These are phyloP conservation scores for Drosophila ohnishii DNA, from an alignment of 1,140 invertebrate species.

Conservation along the genomic window DNA sequence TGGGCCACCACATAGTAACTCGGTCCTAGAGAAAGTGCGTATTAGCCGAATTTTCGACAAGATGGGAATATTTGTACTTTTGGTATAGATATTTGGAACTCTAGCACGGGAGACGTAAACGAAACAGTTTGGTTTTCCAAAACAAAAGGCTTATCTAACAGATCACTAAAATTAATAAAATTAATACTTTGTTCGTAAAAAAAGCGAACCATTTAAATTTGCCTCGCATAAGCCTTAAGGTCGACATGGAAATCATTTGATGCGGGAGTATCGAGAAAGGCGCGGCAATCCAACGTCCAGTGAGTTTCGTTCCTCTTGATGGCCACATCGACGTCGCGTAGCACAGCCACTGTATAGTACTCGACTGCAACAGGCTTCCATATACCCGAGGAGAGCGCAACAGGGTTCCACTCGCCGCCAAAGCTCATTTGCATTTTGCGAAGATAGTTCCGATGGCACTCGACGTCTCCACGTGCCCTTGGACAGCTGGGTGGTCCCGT, in stretches of 20 bases:
- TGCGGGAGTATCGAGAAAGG: slow-evolving; percentile 83
- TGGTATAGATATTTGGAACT: slow-evolving; percentile 69
- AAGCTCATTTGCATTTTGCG: slow-evolving; percentile 98
- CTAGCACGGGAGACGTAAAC: slow-evolving; percentile 33
- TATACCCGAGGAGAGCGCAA: slow-evolving; percentile 95
- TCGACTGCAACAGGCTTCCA: slow-evolving; percentile 87
- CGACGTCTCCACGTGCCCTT: slow-evolving; percentile 90
- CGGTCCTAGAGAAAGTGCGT: slow-evolving; percentile 35
- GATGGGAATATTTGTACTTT: slow-evolving; percentile 21
- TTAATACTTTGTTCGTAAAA: background rate
- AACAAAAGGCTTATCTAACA: slow-evolving; percentile 47
- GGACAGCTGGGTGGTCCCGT: slow-evolving; percentile 91
- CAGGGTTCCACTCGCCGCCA: slow-evolving; percentile 98
- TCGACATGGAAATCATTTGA: slow-evolving; percentile 53
- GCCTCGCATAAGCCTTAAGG: slow-evolving; percentile 58
- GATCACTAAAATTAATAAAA: slow-evolving; percentile 37
- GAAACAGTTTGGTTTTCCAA: slow-evolving; percentile 32
- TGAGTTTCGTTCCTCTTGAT: slow-evolving; percentile 72
- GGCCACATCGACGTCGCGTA: slow-evolving; percentile 84
- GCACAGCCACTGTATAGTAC: slow-evolving; percentile 84
- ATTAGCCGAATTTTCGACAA: background rate
- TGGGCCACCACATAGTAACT: slow-evolving; percentile 94
- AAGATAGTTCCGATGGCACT: slow-evolving; percentile 97
- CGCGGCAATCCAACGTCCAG: slow-evolving; percentile 84
- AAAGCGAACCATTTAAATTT: background rate